Percentiles rank a stretch among this genome's conserved stretches.
These are phyloP conservation scores for Semaprochilodus insignis DNA, from an alignment of 2,797 vertebrate species.

Conservation along the genomic window DNA sequence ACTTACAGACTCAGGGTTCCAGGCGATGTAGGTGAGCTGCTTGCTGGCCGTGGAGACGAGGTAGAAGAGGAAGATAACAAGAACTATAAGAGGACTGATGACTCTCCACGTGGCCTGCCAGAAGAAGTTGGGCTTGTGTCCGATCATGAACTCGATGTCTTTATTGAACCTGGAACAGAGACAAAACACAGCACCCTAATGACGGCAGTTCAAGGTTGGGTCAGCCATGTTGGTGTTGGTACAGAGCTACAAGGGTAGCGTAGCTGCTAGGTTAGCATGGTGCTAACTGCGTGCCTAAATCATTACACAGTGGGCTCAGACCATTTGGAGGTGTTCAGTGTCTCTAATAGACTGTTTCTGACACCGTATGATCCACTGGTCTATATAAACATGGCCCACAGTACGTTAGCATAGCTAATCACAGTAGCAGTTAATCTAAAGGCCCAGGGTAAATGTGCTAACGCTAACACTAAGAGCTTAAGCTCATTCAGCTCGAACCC, in stretches of 20 bases:
- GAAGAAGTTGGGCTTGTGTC: constrained; percentile 88
- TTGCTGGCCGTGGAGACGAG: constrained; percentile 78
- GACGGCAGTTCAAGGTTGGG: neutral
- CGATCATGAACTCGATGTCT: constrained; percentile 87
- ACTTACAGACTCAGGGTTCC: constrained; percentile 67
- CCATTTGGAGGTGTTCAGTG: too few relatives aligned
- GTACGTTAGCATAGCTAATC: too few relatives aligned
- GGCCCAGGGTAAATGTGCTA: too few relatives aligned
- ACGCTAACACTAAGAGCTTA: too few relatives aligned
- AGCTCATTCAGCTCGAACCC: too few relatives aligned
- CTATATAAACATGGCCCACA: too few relatives aligned
- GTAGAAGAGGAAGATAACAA: constrained; percentile 85
- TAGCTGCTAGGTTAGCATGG: too few relatives aligned
- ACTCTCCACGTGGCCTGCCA: constrained; percentile 86
- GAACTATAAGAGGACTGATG: constrained; percentile 84
- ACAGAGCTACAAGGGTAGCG: neutral
- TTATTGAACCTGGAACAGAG: constrained; percentile 79
- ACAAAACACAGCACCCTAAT: neutral
- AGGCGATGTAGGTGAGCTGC: constrained; percentile 77
- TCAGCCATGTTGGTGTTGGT: neutral
- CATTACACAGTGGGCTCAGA: too few relatives aligned
- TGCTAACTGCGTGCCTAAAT: too few relatives aligned
- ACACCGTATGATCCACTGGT: too few relatives aligned
- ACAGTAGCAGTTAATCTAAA: too few relatives aligned
- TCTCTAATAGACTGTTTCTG: too few relatives aligned